Evolutionary conservation across 2,888 invertebrate genomes (phyloP).

Genomic region (Pseudococcus jackbeardsleyi): DNA sequence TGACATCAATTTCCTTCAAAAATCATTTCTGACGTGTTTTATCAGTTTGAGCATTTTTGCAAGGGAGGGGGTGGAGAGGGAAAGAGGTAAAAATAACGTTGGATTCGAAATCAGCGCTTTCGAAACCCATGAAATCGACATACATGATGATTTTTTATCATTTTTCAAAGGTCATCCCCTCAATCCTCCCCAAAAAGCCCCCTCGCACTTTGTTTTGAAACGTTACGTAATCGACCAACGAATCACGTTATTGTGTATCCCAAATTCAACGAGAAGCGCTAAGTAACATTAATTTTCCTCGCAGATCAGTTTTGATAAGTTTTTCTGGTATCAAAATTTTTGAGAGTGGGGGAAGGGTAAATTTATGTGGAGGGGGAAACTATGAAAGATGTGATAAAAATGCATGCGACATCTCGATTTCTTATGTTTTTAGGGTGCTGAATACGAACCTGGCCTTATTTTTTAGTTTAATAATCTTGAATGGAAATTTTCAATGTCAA

Average conservation of each 20-base stretch:
- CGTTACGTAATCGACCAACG: too few species aligned
- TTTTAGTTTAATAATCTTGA: not conserved
- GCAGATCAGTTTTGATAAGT: not conserved
- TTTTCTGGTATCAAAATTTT: too few species aligned
- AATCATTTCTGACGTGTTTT: not conserved
- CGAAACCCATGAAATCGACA: too few species aligned
- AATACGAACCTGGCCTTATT: not conserved
- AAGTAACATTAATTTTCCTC: not conserved
- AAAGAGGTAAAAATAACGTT: not conserved
- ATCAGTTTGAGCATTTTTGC: too few species aligned
- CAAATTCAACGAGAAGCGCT: not conserved
- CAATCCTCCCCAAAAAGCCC: not conserved
- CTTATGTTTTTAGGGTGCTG: not conserved
- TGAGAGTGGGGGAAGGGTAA: too few species aligned
- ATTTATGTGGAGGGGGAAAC: not conserved
- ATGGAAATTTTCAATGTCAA: not conserved
- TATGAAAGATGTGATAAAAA: not conserved
- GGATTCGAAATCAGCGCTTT: not conserved
- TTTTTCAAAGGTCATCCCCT: not conserved
- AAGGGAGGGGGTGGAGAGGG: too few species aligned
- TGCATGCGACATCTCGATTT: not conserved
- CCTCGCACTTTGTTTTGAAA: not conserved
- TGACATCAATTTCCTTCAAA: not conserved
- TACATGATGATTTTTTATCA: too few species aligned
- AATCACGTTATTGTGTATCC: too few species aligned